Evolutionary conservation across 2,113 vertebrate species (phyloP), one percentile per base, ranked within the genome.

Genomic region (Dicerorhinus sumatrensis): DNA sequence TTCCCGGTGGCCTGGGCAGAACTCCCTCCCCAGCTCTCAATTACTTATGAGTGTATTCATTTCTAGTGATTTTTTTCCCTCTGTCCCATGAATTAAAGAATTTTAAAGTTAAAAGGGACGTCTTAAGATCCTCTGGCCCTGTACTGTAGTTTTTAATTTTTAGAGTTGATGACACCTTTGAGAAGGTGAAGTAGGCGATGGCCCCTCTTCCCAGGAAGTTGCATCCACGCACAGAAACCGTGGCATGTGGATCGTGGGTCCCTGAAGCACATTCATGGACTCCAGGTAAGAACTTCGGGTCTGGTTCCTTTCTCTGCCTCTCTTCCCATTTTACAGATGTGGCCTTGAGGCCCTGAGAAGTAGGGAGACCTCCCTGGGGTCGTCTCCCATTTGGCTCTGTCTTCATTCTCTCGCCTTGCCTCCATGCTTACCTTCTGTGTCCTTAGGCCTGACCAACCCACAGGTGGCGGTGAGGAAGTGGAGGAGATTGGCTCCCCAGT

Each of bases 151-250:
- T 69, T 42, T 51, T 75, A 11, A 31, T 31, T 39, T 75, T 75
- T 13, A 14, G 79, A 18, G 39, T 33, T 54, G 65, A 36, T 75
- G 84, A 58, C 14, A 13, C n/a, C 65, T 92, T 46, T 51, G n/a
- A 62, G 56, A 82, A 39, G 75, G 86, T 6, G 9, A 33, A 18
- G 23, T 8, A 2, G 67, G 56, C 56, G 17, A 0, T 73, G 70
- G 27, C 12, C 42, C 54, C 31, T 14, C 17, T 56, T 42, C 39
- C 70, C 7, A 33, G 54, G 82, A 77, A 62, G 3, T 13, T n/a
- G 29, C 2, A 8, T n/a, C 39, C 48, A 5, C 10, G 0, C n/a
- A 1, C 36, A 31, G 54, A 62, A 54, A 21, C 16, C 0, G 11
- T 54, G 27, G 54, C 89, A 0, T 14, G 5, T 8, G 20, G 56